Base-by-base conservation (phyloP, 2,888 invertebrate genomes). In the Drosophila niveifrons region DNA sequence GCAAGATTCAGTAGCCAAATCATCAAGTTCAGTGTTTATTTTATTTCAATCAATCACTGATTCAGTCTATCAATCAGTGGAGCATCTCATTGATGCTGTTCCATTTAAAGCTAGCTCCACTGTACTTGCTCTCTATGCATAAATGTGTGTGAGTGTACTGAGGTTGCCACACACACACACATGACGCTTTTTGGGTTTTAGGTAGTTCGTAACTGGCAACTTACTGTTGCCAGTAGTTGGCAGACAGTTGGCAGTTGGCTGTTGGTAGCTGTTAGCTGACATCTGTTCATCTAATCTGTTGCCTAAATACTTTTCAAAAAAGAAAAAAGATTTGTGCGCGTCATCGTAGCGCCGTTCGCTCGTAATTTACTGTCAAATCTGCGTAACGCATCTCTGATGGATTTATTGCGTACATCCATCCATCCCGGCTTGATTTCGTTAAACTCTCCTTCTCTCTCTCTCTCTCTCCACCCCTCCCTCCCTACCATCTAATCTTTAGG, bases 231-330 rank as follows among this genome's bases (percentile, higher is more conserved):
- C 44, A 51, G 17, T 29, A 46, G 44, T 28, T 68, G 64, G 64
- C 31, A 51, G 64, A 62, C 31, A 51, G 48, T 65, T 55, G 39
- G n/a, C 6, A 13, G 39, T 13, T 39, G 39, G n/a, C 2, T 7
- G 15, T 17, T 52, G 55, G 46, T 34, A 47, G 47, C 75, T 72
- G 81, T 59, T 52, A 64, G 50, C 77, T 78, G 78, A 62, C 75
- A 69, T 74, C 62, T 67, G 62, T n/a, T 67, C 72, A 72, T 82
- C 71, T 78, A 78, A 88, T 82, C 72, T 66, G 64, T 73, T 70
- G 75, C 69, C 72, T 78, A 82, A 83, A 82, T 66, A 56, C 52
- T 55, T 17, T 51, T 46, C 64, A 72, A 55, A 72, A 55, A 61
- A 51, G 61, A 68, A n/a, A n/a, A n/a, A n/a, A n/a, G n/a, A n/a